These are phyloP conservation scores for Andrena camellia DNA, from an alignment of 2,888 invertebrate genomes.

Conservation along the genomic window DNA sequence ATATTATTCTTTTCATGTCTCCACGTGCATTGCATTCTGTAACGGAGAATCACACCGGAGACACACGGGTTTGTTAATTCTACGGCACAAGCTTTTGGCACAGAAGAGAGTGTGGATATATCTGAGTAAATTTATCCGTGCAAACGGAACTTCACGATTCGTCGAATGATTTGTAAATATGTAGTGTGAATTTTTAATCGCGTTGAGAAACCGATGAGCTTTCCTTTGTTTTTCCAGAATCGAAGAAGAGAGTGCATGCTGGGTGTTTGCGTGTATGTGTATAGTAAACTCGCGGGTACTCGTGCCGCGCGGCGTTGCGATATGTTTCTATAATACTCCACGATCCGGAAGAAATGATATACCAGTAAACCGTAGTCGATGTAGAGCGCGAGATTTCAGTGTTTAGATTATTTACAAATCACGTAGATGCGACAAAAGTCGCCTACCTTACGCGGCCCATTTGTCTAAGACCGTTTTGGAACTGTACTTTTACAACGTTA, in stretches of 20 bases:
- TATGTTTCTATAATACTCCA: not conserved
- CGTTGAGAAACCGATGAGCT: conserved; percentile 27
- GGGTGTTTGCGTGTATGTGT: conserved; percentile 20
- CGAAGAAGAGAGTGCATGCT: conserved; percentile 9
- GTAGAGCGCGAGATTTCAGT: not conserved
- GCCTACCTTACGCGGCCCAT: not conserved
- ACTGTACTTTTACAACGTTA: too few species aligned
- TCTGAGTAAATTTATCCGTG: not conserved
- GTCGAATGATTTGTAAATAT: conserved; percentile 66
- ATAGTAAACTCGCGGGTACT: conserved; percentile 1
- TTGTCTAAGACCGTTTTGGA: conserved; percentile 12
- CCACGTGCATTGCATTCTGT: conserved; percentile 13
- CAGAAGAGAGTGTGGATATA: not conserved
- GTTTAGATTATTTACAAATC: not conserved
- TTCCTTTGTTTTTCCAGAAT: conserved; percentile 10
- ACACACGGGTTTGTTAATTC: not conserved
- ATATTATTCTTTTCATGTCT: not conserved
- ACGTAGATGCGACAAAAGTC: not conserved
- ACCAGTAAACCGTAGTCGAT: not conserved
- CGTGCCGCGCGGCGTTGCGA: not conserved
- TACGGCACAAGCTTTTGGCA: conserved; percentile 11
- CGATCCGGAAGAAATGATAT: not conserved
- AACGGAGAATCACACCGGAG: not conserved
- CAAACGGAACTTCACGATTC: not conserved
- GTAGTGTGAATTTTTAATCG: conserved; percentile 52